Evolutionary conservation across 2,113 vertebrate species (phyloP).

Genomic region (Athene cunicularia): DNA sequence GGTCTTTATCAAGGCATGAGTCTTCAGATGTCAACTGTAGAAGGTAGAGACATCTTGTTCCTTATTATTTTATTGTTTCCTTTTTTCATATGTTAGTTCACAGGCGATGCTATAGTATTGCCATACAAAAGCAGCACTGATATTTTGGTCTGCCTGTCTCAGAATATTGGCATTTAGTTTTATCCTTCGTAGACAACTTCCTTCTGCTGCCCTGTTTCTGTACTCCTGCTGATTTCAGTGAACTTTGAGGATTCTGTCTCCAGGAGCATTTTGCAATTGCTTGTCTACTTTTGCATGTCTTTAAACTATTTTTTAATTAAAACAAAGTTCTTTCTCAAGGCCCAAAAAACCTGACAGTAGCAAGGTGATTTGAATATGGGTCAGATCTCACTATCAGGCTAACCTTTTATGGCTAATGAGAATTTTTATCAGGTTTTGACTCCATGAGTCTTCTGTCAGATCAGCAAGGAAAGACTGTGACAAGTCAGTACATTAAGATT

Average conservation of each 20-base stretch:
- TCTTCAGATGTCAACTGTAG: constrained; percentile 86
- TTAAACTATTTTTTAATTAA: not conserved
- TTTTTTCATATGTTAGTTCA: rapidly evolving
- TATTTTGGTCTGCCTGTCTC: not conserved
- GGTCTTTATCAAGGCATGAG: constrained; percentile 87
- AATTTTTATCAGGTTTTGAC: not conserved
- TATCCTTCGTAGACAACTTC: not conserved
- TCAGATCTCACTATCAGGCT: not conserved
- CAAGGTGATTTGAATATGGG: not conserved
- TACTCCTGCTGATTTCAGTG: not conserved
- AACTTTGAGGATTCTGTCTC: not conserved
- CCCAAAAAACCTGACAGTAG: not conserved
- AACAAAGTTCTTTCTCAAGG: not conserved
- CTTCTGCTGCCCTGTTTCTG: not conserved
- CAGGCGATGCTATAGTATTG: not conserved
- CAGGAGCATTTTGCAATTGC: not conserved
- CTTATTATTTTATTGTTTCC: not conserved
- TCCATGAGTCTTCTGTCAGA: not conserved
- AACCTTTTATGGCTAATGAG: not conserved
- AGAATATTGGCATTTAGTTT: not conserved
- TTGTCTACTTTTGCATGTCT: not conserved
- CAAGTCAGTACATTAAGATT: not conserved
- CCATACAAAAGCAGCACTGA: not conserved
- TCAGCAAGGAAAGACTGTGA: not conserved
- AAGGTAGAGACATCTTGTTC: constrained; percentile 77